Conservation (phyloP, 2,113 vertebrate genomes). For the Neoarius graeffei region DNA sequence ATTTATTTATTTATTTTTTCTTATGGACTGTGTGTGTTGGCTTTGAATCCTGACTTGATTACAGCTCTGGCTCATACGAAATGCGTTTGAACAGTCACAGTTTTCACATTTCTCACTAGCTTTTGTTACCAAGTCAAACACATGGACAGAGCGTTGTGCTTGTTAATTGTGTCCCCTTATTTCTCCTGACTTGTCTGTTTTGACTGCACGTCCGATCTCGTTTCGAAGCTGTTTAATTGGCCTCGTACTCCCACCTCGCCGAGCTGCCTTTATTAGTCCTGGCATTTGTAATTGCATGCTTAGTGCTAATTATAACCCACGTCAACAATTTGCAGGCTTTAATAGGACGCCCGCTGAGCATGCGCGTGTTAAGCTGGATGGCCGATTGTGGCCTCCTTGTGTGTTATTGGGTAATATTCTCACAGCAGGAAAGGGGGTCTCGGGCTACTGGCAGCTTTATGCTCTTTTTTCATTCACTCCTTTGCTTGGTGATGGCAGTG, state of each 20-base stretch:
- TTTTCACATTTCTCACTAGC: background rate
- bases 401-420: constrained; percentile 25
- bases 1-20: background rate
- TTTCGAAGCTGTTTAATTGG: constrained; percentile 41
- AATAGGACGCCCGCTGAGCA: constrained; percentile 40
- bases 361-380: background rate
- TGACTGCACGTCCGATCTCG: constrained; percentile 28
- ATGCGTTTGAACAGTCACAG: background rate
- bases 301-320: constrained; percentile 46
- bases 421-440: constrained; percentile 53
- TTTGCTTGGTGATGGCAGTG: constrained; percentile 28
- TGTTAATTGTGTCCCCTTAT: constrained; percentile 21
- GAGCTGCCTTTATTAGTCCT: constrained; percentile 39
- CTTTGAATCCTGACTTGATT: background rate
- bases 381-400: constrained; percentile 36
- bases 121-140: constrained; percentile 5
- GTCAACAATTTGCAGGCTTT: constrained; percentile 41
- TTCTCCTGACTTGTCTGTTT: constrained; percentile 31
- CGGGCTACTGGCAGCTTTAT: constrained; percentile 23
- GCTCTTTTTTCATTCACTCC: constrained; percentile 49
- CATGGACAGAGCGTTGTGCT: background rate
- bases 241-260: constrained; percentile 8
- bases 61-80: background rate
- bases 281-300: constrained; percentile 47
- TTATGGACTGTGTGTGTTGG: background rate